Evolutionary conservation across 92 coral and sea anemone genomes (phyloP).

Genomic region (Pocillopora grandis): DNA sequence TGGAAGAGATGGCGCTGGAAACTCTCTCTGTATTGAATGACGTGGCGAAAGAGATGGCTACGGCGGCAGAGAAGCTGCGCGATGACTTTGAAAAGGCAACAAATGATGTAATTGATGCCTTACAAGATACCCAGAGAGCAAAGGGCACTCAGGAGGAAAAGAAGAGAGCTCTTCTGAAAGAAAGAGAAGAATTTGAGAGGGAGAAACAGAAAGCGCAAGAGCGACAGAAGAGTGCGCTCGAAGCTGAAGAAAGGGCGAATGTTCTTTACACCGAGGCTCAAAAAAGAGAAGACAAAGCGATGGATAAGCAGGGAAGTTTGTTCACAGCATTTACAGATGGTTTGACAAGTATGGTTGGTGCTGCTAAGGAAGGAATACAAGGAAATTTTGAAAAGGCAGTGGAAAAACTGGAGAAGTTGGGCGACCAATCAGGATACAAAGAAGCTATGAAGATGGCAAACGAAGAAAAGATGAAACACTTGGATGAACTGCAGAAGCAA

Average conservation of each 20-base stretch:
- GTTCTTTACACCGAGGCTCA: slow-evolving; percentile 51
- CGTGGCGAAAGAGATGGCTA: slow-evolving; percentile 57
- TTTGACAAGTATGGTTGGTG: not conserved
- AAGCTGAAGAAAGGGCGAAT: slow-evolving; percentile 47
- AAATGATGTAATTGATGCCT: slow-evolving; percentile 51
- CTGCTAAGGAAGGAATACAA: not conserved
- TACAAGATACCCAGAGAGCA: slow-evolving; percentile 56
- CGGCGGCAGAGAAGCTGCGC: slow-evolving; percentile 64
- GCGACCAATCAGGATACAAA: slow-evolving; percentile 41
- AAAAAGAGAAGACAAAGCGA: slow-evolving; percentile 50
- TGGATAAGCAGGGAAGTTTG: slow-evolving; percentile 30
- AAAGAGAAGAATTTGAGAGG: slow-evolving; percentile 39
- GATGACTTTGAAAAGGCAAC: slow-evolving; percentile 61
- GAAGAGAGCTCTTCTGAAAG: slow-evolving; percentile 16
- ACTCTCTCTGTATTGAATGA: slow-evolving; percentile 47
- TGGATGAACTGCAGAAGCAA: slow-evolving; percentile 53
- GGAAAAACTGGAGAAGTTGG: slow-evolving; percentile 11
- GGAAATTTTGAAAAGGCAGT: slow-evolving; percentile 6
- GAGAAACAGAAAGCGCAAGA: slow-evolving; percentile 35
- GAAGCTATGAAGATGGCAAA: slow-evolving; percentile 51
- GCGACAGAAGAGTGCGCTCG: slow-evolving; percentile 44
- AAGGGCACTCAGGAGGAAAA: slow-evolving; percentile 42
- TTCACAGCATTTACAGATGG: not conserved
- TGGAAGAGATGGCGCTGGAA: slow-evolving; percentile 70
- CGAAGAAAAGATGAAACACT: slow-evolving; percentile 54